These are phyloP conservation scores for Glaucomys volans DNA, from an alignment of 2,113 vertebrate genomes.

Conservation along the genomic window DNA sequence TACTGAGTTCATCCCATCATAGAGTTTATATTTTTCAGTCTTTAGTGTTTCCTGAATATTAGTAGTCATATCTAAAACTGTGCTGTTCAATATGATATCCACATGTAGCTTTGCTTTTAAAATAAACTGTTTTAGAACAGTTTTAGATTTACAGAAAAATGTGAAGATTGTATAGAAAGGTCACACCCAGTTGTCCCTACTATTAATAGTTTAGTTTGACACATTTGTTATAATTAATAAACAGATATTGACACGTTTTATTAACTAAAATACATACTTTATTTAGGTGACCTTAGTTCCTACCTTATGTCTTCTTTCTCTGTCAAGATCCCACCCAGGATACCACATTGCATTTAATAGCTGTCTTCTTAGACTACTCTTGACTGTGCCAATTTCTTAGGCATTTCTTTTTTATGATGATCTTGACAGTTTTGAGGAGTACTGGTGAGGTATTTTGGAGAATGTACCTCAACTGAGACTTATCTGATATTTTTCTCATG, in stretches of 20 bases:
- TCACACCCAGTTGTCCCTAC: background rate
- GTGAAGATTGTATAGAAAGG: background rate
- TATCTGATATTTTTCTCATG: background rate
- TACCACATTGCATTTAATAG: background rate
- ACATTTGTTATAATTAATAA: background rate
- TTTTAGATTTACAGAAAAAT: conserved; percentile 47
- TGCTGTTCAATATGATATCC: background rate
- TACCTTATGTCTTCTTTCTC: background rate
- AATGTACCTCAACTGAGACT: background rate
- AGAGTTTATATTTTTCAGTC: background rate
- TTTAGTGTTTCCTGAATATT: background rate
- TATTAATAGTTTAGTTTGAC: background rate
- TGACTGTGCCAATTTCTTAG: background rate
- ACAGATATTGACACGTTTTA: background rate
- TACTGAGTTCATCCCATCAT: background rate
- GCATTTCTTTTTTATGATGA: background rate
- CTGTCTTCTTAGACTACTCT: background rate
- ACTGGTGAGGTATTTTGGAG: background rate
- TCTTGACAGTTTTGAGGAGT: background rate
- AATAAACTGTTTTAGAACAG: background rate
- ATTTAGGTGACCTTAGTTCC: background rate
- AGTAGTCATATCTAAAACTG: background rate
- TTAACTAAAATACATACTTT: background rate
- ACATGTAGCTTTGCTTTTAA: conserved; percentile 13
- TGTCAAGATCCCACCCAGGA: background rate